These are phyloP conservation scores for Pyxicephalus adspersus DNA, from an alignment of 2,113 vertebrate genomes.

Conservation along the genomic window DNA sequence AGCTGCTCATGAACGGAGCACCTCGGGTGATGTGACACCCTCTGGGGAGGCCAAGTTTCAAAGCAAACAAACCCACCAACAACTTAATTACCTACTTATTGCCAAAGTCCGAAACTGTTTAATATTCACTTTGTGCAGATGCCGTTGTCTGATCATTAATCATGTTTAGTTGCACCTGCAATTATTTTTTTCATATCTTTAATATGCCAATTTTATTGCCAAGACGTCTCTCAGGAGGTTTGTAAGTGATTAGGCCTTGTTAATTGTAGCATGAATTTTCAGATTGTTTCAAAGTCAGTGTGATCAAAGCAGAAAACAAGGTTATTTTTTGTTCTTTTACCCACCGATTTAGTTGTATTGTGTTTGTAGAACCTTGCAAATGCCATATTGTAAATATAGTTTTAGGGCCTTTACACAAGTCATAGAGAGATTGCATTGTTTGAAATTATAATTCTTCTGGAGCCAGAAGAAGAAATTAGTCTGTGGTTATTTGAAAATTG, in stretches of 20 bases:
- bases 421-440: neutral
- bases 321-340: slow-evolving; percentile 53
- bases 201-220: slow-evolving; percentile 69
- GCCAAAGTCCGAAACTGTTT: slow-evolving; percentile 62
- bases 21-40: neutral
- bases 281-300: slow-evolving; percentile 65
- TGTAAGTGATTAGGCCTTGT: slow-evolving; percentile 66
- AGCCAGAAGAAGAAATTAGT: neutral
- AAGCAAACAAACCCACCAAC: slow-evolving; percentile 40
- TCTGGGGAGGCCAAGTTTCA: slow-evolving; percentile 6
- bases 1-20: neutral
- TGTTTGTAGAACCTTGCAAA: slow-evolving; percentile 56
- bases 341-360: slow-evolving; percentile 46
- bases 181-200: slow-evolving; percentile 69
- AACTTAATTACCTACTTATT: slow-evolving; percentile 57
- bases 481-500: too few relatives aligned
- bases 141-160: slow-evolving; percentile 70
- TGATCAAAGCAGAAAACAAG: slow-evolving; percentile 63
- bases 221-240: slow-evolving; percentile 64
- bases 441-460: slow-evolving; percentile 34
- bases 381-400: slow-evolving; percentile 12
- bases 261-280: slow-evolving; percentile 65
- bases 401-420: slow-evolving; percentile 11
- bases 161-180: slow-evolving; percentile 70
- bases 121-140: slow-evolving; percentile 64